phyloP scores from a whole-genome alignment of 2,888 invertebrate genomes.

The Priocnemis perturbator region DNA sequence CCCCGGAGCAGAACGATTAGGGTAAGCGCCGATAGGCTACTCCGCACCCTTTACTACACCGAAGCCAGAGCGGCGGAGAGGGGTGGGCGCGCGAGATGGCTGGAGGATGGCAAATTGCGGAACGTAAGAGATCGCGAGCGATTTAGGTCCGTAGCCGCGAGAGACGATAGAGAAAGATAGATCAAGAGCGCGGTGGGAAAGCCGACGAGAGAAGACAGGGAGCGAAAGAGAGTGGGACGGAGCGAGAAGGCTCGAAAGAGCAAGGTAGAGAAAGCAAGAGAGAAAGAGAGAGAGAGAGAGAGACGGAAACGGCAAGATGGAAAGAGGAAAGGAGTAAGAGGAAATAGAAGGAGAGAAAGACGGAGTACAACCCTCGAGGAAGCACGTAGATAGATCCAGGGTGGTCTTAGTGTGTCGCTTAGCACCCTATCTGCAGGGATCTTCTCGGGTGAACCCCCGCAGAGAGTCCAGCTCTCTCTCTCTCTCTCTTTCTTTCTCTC shows the following conservation, averaged over 20 bases:
- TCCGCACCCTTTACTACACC: slow-evolving; percentile 38
- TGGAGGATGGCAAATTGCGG: slow-evolving; percentile 64
- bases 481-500: slow-evolving; percentile 24
- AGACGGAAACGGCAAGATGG: slow-evolving; percentile 11
- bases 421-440: slow-evolving; percentile 74
- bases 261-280: slow-evolving; percentile 16
- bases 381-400: slow-evolving; percentile 52
- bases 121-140: slow-evolving; percentile 61
- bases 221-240: slow-evolving; percentile 8
- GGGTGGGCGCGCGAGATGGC: slow-evolving; percentile 36
- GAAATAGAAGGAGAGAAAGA: slow-evolving; percentile 47
- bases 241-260: not conserved
- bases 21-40: slow-evolving; percentile 23
- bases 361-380: slow-evolving; percentile 52
- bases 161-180: slow-evolving; percentile 18
- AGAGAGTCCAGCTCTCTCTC: slow-evolving; percentile 21
- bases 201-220: slow-evolving; percentile 19
- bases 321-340: slow-evolving; percentile 36
- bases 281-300: slow-evolving; percentile 17
- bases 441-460: slow-evolving; percentile 54
- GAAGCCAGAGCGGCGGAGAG: slow-evolving; percentile 22
- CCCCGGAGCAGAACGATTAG: slow-evolving; percentile 17
- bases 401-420: slow-evolving; percentile 74
- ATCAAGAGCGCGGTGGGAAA: too few relatives aligned
- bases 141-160: slow-evolving; percentile 45